Base-by-base conservation (phyloP, 2,113 vertebrate species). In the Pseudopipra pipra region DNA sequence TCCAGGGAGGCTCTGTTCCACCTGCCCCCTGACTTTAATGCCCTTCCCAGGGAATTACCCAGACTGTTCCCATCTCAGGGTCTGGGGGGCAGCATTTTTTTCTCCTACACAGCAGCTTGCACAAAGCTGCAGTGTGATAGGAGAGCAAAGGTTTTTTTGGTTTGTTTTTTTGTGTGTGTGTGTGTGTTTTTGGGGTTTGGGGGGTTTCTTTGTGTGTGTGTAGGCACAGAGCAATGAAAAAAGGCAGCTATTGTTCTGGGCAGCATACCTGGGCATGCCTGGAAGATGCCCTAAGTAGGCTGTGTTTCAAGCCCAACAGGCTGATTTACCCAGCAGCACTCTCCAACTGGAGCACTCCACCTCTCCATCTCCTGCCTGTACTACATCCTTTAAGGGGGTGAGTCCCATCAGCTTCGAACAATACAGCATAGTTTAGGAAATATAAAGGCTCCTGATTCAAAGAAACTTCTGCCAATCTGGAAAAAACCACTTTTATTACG, bases 221-320 rank as follows among this genome's bases (percentile, higher is more conserved):
- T 23, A 58, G 41, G 8, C 41, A 54, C 11, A 31, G 20, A 72
- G 30, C 15, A 41, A 72, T 30, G 37, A 61, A 79, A 61, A 31
- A 12, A 8, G 65, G 2, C 25, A 81, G 28, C 13, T 73, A 68
- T 65, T 88, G 30, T 72, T 47, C 62, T 65, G 44, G 21, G 31
- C 1, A 1, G 54, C 0, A 0, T 41, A 35, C 23, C 12, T 12
- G 17, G 23, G 9, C 30, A 21, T 20, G 6, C 31, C 43, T 66
- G 43, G 41, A 67, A 78, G 23, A 6, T 75, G 47, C 37, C 41
- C 18, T 0, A 2, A 22, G 30, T 8, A 70, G 49, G 33, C 14
- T 33, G 12, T 4, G 1, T 75, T 58, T 68, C 30, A 56, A 85
- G 49, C 23, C 66, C 47, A 47, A 22, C 16, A 41, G 41, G 7